phyloP scores from a whole-genome alignment of 2,797 vertebrate species.

The Spinus olivaceus region DNA sequence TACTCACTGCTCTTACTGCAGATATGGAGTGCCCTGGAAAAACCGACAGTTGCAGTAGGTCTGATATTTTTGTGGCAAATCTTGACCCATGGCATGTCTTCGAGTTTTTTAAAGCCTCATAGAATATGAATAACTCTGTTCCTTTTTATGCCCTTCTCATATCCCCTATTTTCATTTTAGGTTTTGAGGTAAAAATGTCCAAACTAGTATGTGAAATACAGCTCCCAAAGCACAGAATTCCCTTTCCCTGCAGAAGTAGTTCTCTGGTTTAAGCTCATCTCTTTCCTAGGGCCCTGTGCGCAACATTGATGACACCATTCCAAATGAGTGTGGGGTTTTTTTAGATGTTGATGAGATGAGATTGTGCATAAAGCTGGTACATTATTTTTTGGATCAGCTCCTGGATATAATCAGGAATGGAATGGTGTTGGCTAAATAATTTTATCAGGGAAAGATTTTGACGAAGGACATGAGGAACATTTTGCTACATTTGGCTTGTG shows the following conservation, averaged over 20 bases:
- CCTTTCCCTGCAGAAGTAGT: background rate
- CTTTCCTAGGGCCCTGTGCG: background rate
- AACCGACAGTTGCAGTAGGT: background rate
- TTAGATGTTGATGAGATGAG: background rate
- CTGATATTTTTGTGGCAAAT: background rate
- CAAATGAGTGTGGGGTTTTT: background rate
- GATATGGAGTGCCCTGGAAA: background rate
- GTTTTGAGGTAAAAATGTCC: background rate
- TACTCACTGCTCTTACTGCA: background rate
- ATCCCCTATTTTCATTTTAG: background rate
- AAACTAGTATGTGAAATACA: background rate
- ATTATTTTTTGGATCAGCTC: slow-evolving; percentile 19
- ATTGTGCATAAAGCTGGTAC: background rate
- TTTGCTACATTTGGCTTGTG: slow-evolving; percentile 1
- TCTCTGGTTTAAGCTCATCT: background rate
- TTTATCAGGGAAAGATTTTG: slow-evolving; percentile 24
- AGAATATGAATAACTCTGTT: background rate
- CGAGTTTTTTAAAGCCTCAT: background rate
- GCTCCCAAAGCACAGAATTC: background rate
- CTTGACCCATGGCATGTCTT: background rate
- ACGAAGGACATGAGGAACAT: background rate
- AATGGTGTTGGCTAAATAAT: slow-evolving; percentile 25
- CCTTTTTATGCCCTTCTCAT: background rate
- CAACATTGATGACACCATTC: background rate
- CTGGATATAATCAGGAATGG: slow-evolving; percentile 13